Evolutionary conservation across 2,797 vertebrate species (phyloP).

Genomic region (Salarias fasciatus): DNA sequence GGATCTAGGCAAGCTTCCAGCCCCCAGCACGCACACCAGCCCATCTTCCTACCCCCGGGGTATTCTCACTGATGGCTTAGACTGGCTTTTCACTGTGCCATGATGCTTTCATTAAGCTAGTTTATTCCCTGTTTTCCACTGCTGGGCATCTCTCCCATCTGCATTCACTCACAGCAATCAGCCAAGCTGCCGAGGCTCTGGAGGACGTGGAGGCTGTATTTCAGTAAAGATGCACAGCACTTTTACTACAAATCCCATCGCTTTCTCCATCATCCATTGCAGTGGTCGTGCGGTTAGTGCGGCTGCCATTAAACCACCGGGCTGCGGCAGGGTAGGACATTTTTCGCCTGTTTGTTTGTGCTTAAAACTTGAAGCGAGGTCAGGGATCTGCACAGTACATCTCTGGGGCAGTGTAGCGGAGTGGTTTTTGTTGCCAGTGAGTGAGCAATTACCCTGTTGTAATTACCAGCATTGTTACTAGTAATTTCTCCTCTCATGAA

Average conservation of each 20-base stretch:
- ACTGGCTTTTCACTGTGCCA: slow-evolving; percentile 79
- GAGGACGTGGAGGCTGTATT: slow-evolving; percentile 58
- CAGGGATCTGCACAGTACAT: slow-evolving; percentile 20
- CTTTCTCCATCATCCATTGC: slow-evolving; percentile 46
- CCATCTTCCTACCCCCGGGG: slow-evolving; percentile 83
- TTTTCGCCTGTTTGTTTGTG: slow-evolving; percentile 11
- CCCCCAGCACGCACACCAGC: slow-evolving; percentile 82
- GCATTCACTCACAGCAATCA: slow-evolving; percentile 70
- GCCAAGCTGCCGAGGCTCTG: slow-evolving; percentile 62
- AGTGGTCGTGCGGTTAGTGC: slow-evolving; percentile 50
- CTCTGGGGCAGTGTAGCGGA: slow-evolving; percentile 18
- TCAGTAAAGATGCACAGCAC: slow-evolving; percentile 50
- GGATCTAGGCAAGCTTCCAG: slow-evolving; percentile 77
- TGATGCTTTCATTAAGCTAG: slow-evolving; percentile 84
- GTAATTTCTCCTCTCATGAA: slow-evolving; percentile 32
- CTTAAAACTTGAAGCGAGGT: slow-evolving; percentile 23
- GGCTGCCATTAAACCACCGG: slow-evolving; percentile 50
- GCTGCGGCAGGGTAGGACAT: slow-evolving; percentile 35
- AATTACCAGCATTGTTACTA: slow-evolving; percentile 37
- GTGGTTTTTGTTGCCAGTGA: slow-evolving; percentile 24
- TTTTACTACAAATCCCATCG: slow-evolving; percentile 63
- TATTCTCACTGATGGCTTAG: slow-evolving; percentile 78
- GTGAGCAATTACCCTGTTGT: slow-evolving; percentile 40
- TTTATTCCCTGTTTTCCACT: slow-evolving; percentile 83
- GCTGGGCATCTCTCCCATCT: slow-evolving; percentile 82